Evolutionary conservation across 2,888 invertebrate species (phyloP).

Genomic region (Tholera decimalis): DNA sequence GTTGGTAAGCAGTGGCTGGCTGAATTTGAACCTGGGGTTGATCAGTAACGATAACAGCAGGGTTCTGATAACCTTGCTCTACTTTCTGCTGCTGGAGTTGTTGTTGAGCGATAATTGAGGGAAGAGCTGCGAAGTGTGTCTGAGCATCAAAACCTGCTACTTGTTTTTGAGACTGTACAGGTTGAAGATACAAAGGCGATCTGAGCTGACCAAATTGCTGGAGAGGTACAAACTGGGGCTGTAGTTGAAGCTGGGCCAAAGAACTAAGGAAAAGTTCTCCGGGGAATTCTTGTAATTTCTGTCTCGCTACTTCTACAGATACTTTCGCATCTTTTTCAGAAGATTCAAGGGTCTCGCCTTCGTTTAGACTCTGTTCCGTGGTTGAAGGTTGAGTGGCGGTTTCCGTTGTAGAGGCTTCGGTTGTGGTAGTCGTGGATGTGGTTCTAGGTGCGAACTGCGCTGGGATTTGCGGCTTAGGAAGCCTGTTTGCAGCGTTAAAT

Average conservation of each 20-base stretch:
- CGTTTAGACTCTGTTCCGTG: slow-evolving; percentile 78
- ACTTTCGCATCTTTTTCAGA: slow-evolving; percentile 73
- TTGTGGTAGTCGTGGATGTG: slow-evolving; percentile 61
- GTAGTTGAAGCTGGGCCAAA: slow-evolving; percentile 81
- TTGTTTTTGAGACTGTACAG: slow-evolving; percentile 75
- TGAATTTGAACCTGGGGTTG: slow-evolving; percentile 59
- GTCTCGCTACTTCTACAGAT: slow-evolving; percentile 84
- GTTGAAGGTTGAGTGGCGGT: slow-evolving; percentile 74
- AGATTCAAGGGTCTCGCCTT: slow-evolving; percentile 77
- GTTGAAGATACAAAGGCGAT: slow-evolving; percentile 76
- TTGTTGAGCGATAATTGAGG: slow-evolving; percentile 83
- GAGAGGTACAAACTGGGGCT: slow-evolving; percentile 80
- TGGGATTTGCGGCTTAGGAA: slow-evolving; percentile 75
- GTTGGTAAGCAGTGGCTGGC: slow-evolving; percentile 56
- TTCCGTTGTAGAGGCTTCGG: slow-evolving; percentile 72
- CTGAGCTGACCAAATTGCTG: slow-evolving; percentile 73
- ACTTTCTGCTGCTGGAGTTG: slow-evolving; percentile 72
- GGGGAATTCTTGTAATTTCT: slow-evolving; percentile 85
- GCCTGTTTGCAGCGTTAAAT: slow-evolving; percentile 67
- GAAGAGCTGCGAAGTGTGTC: slow-evolving; percentile 83
- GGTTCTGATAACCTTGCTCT: slow-evolving; percentile 66
- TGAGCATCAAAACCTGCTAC: slow-evolving; percentile 80
- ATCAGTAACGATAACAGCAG: slow-evolving; percentile 72
- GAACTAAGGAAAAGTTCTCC: slow-evolving; percentile 84
- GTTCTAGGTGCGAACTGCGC: slow-evolving; percentile 78